Conservation (phyloP, 1,140 invertebrate genomes). For the Apis cerana region DNA sequence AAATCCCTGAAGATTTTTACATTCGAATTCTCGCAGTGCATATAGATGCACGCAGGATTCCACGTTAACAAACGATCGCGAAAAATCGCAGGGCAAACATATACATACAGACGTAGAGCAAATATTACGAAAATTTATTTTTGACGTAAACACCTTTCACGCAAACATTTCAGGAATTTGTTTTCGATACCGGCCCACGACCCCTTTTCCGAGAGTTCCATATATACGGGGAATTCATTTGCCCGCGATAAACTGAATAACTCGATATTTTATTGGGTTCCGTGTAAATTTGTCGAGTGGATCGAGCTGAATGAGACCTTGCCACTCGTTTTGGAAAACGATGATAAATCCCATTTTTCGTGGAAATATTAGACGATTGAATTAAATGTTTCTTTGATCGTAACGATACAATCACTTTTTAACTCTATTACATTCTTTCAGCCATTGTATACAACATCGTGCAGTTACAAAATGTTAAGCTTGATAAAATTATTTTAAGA, state of each 20-base stretch:
- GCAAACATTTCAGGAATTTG: conserved; percentile 43
- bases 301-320: neutral
- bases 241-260: conserved; percentile 25
- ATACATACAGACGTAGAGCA: neutral
- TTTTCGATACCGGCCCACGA: conserved; percentile 17
- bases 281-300: conserved; percentile 6
- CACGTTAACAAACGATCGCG: neutral
- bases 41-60: neutral
- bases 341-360: neutral
- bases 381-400: neutral
- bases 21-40: neutral
- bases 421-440: neutral
- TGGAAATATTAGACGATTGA: neutral
- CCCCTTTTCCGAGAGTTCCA: neutral
- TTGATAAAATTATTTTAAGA: no score
- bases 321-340: neutral
- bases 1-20: no score
- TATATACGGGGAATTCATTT: conserved; percentile 13
- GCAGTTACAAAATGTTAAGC: no score
- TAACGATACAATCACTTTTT: neutral
- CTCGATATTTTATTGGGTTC: conserved; percentile 23
- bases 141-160: conserved; percentile 33
- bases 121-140: conserved; percentile 38
- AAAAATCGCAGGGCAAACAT: neutral
- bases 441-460: no score